phyloP scores from a whole-genome alignment of 2,888 invertebrate species.

The Athalia cordata region DNA sequence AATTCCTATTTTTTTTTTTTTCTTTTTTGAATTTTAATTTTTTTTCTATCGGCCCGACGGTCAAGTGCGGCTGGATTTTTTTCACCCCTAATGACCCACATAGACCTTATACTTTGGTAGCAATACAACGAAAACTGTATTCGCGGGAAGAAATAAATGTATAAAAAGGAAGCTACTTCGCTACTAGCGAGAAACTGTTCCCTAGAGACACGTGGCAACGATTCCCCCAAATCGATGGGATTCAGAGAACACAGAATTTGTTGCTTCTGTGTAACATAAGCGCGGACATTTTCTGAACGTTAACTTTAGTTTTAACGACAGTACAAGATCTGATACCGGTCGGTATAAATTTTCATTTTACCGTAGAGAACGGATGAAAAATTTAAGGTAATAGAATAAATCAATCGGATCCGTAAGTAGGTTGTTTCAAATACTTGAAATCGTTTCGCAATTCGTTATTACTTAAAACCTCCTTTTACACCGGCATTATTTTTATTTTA shows the following conservation, averaged over 20 bases:
- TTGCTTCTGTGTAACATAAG: not conserved
- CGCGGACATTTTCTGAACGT: not conserved
- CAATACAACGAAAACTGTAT: not conserved
- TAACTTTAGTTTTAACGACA: conserved; percentile 11
- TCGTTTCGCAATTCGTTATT: no score
- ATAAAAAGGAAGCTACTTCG: not conserved
- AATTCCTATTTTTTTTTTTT: not conserved
- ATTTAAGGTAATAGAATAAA: not conserved
- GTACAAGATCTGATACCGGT: not conserved
- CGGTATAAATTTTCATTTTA: not conserved
- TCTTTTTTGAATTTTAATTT: not conserved
- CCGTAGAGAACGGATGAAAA: not conserved
- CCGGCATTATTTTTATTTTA: no score
- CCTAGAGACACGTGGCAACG: conserved; percentile 24
- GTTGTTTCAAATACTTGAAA: no score
- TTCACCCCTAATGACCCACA: no score
- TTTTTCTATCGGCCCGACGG: not conserved
- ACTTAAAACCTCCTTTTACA: no score
- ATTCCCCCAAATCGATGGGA: conserved; percentile 33
- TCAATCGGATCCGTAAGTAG: no score
- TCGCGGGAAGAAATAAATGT: conserved; percentile 12
- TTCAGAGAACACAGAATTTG: conserved; percentile 5
- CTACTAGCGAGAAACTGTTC: conserved; percentile 15
- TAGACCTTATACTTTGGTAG: not conserved
- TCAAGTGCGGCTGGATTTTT: no score